A percentile compares a stretch with the other conserved stretches of the same genome.
Conservation (phyloP, 2,888 invertebrate species). For the Fragum fragum region DNA sequence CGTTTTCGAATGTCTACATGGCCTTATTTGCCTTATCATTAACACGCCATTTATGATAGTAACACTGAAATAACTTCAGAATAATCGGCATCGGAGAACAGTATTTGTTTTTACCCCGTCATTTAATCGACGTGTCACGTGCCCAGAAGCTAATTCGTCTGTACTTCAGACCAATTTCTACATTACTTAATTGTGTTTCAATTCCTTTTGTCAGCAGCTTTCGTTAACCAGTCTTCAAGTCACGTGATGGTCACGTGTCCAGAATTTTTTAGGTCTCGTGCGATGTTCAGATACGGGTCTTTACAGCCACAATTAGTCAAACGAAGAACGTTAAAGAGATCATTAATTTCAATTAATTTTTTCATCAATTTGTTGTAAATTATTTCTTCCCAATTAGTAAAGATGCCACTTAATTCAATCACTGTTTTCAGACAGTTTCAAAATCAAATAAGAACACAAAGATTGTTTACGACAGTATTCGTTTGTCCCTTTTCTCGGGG, state of each 20-base stretch:
- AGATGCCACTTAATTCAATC: slow-evolving; percentile 6
- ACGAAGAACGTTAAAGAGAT: neutral
- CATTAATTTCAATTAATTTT: slow-evolving; percentile 26
- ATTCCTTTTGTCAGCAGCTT: slow-evolving; percentile 2
- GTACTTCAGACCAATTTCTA: slow-evolving; percentile 22
- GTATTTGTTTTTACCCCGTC: too few species aligned
- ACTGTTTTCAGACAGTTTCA: neutral
- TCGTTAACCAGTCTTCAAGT: neutral
- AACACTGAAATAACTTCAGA: too few species aligned
- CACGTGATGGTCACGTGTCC: slow-evolving; percentile 28
- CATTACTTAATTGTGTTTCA: slow-evolving; percentile 23
- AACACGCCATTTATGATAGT: too few species aligned
- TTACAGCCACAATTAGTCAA: neutral
- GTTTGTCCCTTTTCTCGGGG: too few species aligned
- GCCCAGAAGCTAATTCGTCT: slow-evolving; percentile 7
- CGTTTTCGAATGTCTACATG: too few species aligned
- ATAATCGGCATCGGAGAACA: too few species aligned
- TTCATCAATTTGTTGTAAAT: slow-evolving; percentile 11
- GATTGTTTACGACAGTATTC: too few species aligned
- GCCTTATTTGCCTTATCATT: too few species aligned
- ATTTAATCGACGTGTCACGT: neutral
- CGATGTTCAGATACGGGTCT: slow-evolving; percentile 24
- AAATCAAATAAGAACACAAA: too few species aligned
- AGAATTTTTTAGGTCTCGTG: slow-evolving; percentile 4
- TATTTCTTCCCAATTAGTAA: slow-evolving; percentile 4